Conservation (phyloP, 2,888 invertebrate species). For the Epicampocera succincta region DNA sequence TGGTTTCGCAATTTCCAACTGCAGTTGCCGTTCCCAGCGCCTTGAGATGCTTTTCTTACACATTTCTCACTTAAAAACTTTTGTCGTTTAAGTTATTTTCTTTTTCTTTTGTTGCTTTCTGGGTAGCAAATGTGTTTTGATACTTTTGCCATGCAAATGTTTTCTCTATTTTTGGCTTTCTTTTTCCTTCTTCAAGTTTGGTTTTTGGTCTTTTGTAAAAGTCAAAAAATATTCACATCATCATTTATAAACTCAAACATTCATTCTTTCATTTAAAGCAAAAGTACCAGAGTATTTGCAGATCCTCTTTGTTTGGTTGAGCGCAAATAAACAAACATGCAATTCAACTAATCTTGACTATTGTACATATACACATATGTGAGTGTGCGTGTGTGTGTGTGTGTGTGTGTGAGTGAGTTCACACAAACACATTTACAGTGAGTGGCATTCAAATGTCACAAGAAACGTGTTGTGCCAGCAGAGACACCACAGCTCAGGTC, state of each 20-base stretch:
- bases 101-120: constrained; percentile 6
- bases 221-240: constrained; percentile 57
- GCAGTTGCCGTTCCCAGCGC: background rate
- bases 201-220: constrained; percentile 47
- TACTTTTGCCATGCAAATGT: constrained; percentile 52
- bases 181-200: constrained; percentile 35
- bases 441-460: constrained; percentile 55
- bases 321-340: constrained; percentile 13
- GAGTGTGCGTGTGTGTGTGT: too few species aligned
- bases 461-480: constrained; percentile 56
- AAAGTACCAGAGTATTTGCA: background rate
- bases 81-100: constrained; percentile 18
- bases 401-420: too few species aligned
- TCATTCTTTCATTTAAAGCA: constrained; percentile 20
- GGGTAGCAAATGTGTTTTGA: constrained; percentile 32
- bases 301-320: constrained; percentile 14
- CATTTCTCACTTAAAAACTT: constrained; percentile 34
- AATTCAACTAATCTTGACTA: background rate
- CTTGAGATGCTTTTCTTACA: constrained; percentile 30
- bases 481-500: constrained; percentile 12
- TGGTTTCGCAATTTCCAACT: constrained; percentile 47
- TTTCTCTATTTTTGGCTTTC: constrained; percentile 8
- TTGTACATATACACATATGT: background rate
- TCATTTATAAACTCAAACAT: constrained; percentile 52
- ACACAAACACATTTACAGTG: constrained; percentile 6